Evolutionary conservation across 1,140 invertebrate genomes (phyloP), one percentile per base, ranked within the genome.

Genomic region (Drosophila ercepeae): DNA sequence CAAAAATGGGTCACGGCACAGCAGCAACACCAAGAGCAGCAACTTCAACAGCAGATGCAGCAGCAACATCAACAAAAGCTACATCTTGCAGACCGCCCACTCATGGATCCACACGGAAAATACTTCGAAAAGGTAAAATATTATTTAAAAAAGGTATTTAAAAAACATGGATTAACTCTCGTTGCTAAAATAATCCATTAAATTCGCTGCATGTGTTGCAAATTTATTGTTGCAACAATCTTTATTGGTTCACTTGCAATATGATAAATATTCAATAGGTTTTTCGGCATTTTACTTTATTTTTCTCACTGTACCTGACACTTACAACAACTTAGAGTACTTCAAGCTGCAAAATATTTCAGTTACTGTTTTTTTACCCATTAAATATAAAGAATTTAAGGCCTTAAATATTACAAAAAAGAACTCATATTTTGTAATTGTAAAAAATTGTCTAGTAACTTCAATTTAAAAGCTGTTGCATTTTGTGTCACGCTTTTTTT

Each of bases 1-100:
- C 23, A 27, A 49, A 64, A 64, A 61, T 64, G 32, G 60, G 60
- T 64, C 57, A 64, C 21, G 23, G 13, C 0, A 18, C 13, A 46
- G 18, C 42, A 55, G 52, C 42, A 39, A 36, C 36, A 29, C 36
- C 41, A 54, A 25, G 41, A 23, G 2, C n/a, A 34, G 13, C 25
- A 23, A 3, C 46, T n/a, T n/a, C n/a, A 21, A 11, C 21, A 25
- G 0, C 51, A 25, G 1, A 14, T 39, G 3, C 39, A 57, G 27
- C 19, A 45, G 41, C 54, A 21, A 52, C 11, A 11, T 13, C n/a
- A 16, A 32, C 48, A 53, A 18, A 25, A 25, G 45, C 44, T 11
- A 21, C 29, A 23, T 18, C 45, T 13, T 21, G 11, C 39, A 18
- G 51, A 42, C 14, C 39, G 16, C 16, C 16, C 39, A 19, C 14